Percentiles rank a stretch among this genome's conserved stretches.
Evolutionary conservation across 2,113 vertebrate species (phyloP).

Genomic region (Eudyptes chrysolophus): DNA sequence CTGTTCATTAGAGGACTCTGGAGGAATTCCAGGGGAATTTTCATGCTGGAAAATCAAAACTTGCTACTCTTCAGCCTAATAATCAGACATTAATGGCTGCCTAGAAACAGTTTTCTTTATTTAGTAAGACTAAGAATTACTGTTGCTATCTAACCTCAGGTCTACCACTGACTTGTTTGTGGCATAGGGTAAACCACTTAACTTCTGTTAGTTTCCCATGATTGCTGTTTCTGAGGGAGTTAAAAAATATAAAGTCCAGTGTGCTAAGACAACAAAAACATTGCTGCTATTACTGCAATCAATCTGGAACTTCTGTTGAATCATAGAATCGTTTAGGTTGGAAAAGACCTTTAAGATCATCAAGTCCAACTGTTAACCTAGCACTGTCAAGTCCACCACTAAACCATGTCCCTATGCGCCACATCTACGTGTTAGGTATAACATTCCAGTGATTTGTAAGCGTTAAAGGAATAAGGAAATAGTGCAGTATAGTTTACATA

Average conservation of each 20-base stretch:
- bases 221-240: slow-evolving; percentile 17
- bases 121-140: not conserved
- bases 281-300: not conserved
- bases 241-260: not conserved
- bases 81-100: not conserved
- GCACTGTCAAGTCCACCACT: too few relatives aligned
- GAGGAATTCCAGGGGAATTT: slow-evolving; percentile 46
- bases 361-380: too few relatives aligned
- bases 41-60: slow-evolving; percentile 39
- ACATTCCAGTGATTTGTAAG: slow-evolving; percentile 76
- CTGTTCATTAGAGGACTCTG: slow-evolving; percentile 12
- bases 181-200: slow-evolving; percentile 10
- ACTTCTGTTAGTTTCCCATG: slow-evolving; percentile 12
- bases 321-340: too few relatives aligned
- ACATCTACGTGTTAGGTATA: slow-evolving; percentile 17
- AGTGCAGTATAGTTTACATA: slow-evolving; percentile 60
- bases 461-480: slow-evolving; percentile 65
- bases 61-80: not conserved
- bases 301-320: not conserved
- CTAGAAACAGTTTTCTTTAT: not conserved
- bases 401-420: too few relatives aligned
- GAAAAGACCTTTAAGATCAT: too few relatives aligned
- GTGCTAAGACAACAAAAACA: slow-evolving; percentile 11
- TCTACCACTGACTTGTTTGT: slow-evolving; percentile 32
- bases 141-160: slow-evolving; percentile 23